These are phyloP conservation scores for Trilocha varians DNA, from an alignment of 2,888 invertebrate species.

Conservation along the genomic window DNA sequence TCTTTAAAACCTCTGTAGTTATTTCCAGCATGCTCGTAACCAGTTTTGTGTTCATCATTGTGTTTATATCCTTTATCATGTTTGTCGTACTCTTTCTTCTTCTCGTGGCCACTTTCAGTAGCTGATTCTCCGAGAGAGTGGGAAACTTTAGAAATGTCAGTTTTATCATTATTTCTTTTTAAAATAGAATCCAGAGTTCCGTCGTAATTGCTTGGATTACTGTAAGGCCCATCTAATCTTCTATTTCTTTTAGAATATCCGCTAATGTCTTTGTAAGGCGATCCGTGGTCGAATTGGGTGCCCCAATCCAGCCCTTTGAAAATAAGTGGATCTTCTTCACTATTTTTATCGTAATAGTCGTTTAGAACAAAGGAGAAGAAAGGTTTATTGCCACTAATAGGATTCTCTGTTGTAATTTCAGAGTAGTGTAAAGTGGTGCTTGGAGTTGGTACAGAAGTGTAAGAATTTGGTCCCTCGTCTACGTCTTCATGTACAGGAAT, in stretches of 20 bases:
- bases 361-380: constrained; percentile 50
- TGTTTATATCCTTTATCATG: constrained; percentile 23
- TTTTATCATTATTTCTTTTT: not conserved
- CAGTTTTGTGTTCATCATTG: constrained; percentile 23
- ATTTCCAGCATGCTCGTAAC: constrained; percentile 23
- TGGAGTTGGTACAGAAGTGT: constrained; percentile 11
- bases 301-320: constrained; percentile 46
- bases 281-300: constrained; percentile 34
- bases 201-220: constrained; percentile 4
- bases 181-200: constrained; percentile 4
- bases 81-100: constrained; percentile 25
- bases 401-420: constrained; percentile 32
- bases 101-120: constrained; percentile 21
- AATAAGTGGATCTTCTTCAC: constrained; percentile 37
- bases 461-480: constrained; percentile 25
- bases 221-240: constrained; percentile 18
- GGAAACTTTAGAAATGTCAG: not conserved
- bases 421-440: constrained; percentile 14
- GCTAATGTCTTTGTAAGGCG: constrained; percentile 14
- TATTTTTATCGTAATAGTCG: constrained; percentile 44
- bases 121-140: constrained; percentile 17
- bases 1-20: constrained; percentile 40
- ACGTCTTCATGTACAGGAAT: constrained; percentile 51
- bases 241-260: constrained; percentile 21
- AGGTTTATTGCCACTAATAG: constrained; percentile 39